Evolutionary conservation across 1,140 invertebrate genomes (phyloP).

Genomic region (Pectinophora gossypiella): DNA sequence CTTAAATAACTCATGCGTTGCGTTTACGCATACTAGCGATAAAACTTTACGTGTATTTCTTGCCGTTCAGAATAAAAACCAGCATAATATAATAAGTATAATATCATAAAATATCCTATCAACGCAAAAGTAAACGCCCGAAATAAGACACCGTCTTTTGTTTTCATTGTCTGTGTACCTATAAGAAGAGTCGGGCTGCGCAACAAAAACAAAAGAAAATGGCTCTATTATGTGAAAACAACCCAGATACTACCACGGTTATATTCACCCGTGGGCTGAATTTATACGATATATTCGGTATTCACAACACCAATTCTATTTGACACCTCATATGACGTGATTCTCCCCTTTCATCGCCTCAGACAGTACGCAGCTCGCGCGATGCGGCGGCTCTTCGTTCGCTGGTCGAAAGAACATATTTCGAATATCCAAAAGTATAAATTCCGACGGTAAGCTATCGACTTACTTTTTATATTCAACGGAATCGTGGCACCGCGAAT

Average conservation of each 20-base stretch:
- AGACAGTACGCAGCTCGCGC: not conserved
- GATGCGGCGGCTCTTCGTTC: constrained; percentile 20
- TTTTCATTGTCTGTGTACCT: constrained; percentile 66
- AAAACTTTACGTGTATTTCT: too few relatives aligned
- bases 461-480: constrained; percentile 73
- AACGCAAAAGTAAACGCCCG: constrained; percentile 38
- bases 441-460: constrained; percentile 71
- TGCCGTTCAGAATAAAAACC: not conserved
- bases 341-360: constrained; percentile 6
- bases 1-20: too few relatives aligned
- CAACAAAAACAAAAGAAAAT: constrained; percentile 74
- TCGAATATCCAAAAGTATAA: constrained; percentile 73
- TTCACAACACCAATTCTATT: constrained; percentile 31
- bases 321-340: constrained; percentile 27
- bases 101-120: constrained; percentile 30
- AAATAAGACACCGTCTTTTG: constrained; percentile 66
- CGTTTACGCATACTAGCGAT: too few relatives aligned
- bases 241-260: constrained; percentile 62
- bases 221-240: constrained; percentile 74
- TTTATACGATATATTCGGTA: constrained; percentile 67
- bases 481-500: constrained; percentile 58
- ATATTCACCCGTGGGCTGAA: constrained; percentile 69
- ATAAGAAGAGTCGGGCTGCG: constrained; percentile 56
- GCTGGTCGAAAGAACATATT: constrained; percentile 52
- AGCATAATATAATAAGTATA: constrained; percentile 10